Conservation (phyloP, 1,140 invertebrate species). For the Rhagoletis zephyria region DNA sequence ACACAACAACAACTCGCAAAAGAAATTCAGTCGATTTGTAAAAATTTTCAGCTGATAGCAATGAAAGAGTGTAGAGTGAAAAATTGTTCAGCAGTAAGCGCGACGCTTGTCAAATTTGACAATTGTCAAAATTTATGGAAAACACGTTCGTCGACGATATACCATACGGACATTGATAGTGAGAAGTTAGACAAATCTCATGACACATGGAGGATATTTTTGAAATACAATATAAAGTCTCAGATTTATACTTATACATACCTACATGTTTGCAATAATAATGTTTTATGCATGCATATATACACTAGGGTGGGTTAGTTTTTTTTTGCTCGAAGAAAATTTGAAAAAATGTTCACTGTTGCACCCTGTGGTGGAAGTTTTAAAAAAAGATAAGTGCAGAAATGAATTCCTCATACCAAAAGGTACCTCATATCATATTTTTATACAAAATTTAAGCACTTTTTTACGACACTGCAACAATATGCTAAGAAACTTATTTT, state of each 20-base stretch:
- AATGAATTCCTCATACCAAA: too few relatives aligned
- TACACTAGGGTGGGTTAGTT: too few relatives aligned
- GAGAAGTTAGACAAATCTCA: background rate
- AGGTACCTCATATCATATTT: too few relatives aligned
- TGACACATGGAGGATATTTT: background rate
- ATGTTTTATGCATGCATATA: too few relatives aligned
- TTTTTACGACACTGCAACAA: too few relatives aligned
- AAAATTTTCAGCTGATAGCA: background rate
- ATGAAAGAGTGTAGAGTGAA: background rate
- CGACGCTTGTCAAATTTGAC: constrained; percentile 29
- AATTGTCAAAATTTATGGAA: constrained; percentile 40
- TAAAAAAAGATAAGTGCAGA: too few relatives aligned
- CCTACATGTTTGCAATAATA: too few relatives aligned
- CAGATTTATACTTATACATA: background rate
- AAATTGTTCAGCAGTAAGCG: constrained; percentile 4
- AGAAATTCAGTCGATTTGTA: background rate
- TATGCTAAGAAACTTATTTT: too few relatives aligned
- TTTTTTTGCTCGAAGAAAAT: too few relatives aligned
- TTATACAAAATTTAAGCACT: too few relatives aligned
- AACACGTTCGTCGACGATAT: background rate
- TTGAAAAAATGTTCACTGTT: too few relatives aligned
- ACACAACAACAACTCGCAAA: background rate
- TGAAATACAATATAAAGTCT: background rate
- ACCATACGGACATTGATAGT: background rate
- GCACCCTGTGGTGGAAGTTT: too few relatives aligned